Percentiles rank a stretch among this genome's conserved stretches.
phyloP scores from a whole-genome alignment of 2,113 vertebrate species.

The Siphamia tubifer region DNA sequence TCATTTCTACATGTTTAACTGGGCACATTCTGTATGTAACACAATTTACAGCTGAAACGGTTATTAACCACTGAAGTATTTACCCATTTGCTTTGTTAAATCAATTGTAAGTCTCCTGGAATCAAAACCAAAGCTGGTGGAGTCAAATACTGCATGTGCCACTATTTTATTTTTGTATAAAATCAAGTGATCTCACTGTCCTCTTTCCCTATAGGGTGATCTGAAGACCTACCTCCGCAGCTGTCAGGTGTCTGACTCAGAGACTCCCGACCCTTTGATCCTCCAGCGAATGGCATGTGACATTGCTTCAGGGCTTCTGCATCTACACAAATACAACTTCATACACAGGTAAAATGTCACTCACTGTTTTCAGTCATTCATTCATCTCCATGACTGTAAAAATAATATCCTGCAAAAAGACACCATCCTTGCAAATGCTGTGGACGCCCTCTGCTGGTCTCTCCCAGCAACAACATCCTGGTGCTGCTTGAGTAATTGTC shows the following conservation, averaged over 20 bases:
- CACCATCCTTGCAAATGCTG: not conserved
- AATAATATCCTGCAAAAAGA: not conserved
- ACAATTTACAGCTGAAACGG: no score
- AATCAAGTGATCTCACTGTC: not conserved
- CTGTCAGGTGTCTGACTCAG: constrained; percentile 84
- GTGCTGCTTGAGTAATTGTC: constrained; percentile 93
- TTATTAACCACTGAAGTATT: no score
- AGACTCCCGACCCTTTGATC: constrained; percentile 87
- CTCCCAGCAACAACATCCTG: constrained; percentile 97
- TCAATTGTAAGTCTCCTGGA: no score
- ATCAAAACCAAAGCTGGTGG: no score
- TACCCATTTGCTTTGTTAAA: no score
- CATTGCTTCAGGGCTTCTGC: constrained; percentile 90
- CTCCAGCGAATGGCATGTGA: constrained; percentile 96
- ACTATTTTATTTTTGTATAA: no score
- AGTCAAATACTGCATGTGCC: no score
- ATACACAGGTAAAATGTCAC: constrained; percentile 86
- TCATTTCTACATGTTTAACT: no score
- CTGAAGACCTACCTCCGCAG: constrained; percentile 93
- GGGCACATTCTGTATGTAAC: no score
- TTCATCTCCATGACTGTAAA: not conserved
- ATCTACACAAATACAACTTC: constrained; percentile 93
- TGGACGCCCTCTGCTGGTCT: constrained; percentile 61
- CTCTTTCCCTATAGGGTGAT: constrained; percentile 84
- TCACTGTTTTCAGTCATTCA: not conserved